Conservation (phyloP, 2,888 invertebrate genomes). For the Microctonus aethiopoides region DNA sequence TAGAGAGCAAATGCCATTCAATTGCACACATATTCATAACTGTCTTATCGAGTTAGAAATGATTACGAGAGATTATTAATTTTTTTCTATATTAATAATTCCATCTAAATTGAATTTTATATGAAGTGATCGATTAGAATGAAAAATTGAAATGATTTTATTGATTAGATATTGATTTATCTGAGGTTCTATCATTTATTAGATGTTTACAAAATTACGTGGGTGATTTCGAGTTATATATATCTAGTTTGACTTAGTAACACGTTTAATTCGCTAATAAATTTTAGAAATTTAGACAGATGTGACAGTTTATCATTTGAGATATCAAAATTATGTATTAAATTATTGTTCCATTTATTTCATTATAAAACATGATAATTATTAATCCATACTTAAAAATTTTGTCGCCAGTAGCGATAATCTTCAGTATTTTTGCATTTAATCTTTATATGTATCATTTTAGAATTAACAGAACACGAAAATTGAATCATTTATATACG, state of each 20-base stretch:
- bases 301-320: background rate
- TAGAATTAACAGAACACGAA: background rate
- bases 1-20: background rate
- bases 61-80: background rate
- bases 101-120: background rate
- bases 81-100: background rate
- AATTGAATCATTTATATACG: background rate
- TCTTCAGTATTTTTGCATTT: background rate
- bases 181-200: background rate
- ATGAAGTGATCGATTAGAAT: background rate
- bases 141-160: background rate
- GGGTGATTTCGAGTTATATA: background rate
- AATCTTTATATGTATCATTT: background rate
- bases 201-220: background rate
- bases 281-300: background rate
- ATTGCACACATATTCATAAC: too few species aligned
- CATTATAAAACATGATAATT: background rate
- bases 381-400: background rate
- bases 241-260: background rate
- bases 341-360: background rate
- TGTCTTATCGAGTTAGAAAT: background rate
- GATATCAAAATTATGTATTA: background rate
- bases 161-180: background rate
- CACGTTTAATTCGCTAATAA: background rate
- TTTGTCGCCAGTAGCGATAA: background rate